Percentiles rank a stretch among this genome's conserved stretches.
These are phyloP conservation scores for Drosophila peninsularis DNA, from an alignment of 2,888 invertebrate species.

Conservation along the genomic window DNA sequence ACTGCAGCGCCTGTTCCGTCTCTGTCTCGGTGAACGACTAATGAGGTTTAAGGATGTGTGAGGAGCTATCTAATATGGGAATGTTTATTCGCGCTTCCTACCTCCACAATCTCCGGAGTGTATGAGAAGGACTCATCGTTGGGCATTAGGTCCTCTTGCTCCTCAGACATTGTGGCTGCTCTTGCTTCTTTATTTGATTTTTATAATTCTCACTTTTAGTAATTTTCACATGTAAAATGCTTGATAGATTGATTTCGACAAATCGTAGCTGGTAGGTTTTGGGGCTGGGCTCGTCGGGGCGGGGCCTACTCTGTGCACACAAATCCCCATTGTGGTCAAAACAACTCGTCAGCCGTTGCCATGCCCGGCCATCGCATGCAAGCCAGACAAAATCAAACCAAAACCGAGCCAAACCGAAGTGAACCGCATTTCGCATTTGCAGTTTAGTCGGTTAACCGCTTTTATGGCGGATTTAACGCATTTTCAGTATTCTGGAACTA, in stretches of 20 bases:
- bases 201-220: background rate
- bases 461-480: slow-evolving; percentile 72
- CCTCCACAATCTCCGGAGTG: slow-evolving; percentile 35
- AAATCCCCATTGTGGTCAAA: slow-evolving; percentile 25
- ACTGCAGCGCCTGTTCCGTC: slow-evolving; percentile 41
- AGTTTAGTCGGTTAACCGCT: slow-evolving; percentile 74
- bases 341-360: slow-evolving; percentile 12
- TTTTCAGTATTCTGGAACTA: slow-evolving; percentile 36
- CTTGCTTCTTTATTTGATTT: background rate
- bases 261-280: background rate
- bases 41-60: background rate
- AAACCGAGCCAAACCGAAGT: slow-evolving; percentile 33
- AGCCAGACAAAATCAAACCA: slow-evolving; percentile 20
- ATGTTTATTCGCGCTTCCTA: background rate
- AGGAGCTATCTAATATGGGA: no score
- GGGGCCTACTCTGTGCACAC: slow-evolving; percentile 23
- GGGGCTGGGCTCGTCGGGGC: background rate
- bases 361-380: slow-evolving; percentile 1
- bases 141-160: slow-evolving; percentile 12
- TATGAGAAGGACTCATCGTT: slow-evolving; percentile 23
- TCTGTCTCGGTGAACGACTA: slow-evolving; percentile 52
- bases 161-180: slow-evolving; percentile 24
- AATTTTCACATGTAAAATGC: slow-evolving; percentile 2
- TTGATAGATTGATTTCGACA: slow-evolving; percentile 3
- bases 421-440: slow-evolving; percentile 69